phyloP scores from a whole-genome alignment of 2,113 vertebrate genomes.

The Parotia lawesii region DNA sequence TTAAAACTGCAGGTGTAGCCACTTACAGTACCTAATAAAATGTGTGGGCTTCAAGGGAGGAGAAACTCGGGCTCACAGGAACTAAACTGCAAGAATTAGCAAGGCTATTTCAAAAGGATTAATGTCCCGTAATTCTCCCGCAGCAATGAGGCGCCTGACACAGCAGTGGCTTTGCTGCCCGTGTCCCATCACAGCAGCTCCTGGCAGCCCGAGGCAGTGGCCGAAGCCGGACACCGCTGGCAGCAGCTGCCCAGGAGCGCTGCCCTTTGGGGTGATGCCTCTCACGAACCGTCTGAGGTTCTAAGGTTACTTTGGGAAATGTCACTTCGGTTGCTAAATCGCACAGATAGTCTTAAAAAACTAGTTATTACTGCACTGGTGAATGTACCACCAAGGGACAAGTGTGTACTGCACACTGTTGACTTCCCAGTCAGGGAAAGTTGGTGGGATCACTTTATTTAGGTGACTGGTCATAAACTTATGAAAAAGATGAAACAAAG shows the following conservation, averaged over 20 bases:
- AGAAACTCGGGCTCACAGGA: not conserved
- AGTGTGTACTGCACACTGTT: accelerated
- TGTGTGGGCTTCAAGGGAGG: slow-evolving; percentile 28
- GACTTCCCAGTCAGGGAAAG: no score
- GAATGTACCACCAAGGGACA: not conserved
- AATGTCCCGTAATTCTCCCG: not conserved
- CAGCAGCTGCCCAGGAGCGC: not conserved
- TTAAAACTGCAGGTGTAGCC: slow-evolving; percentile 91
- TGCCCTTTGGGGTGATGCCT: not conserved
- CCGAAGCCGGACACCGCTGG: not conserved
- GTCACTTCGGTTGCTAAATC: not conserved
- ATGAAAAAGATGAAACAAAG: not conserved
- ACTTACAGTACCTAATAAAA: slow-evolving; percentile 83
- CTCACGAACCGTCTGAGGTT: accelerated
- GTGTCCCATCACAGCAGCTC: not conserved
- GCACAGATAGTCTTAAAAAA: accelerated
- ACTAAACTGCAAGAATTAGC: slow-evolving; percentile 20
- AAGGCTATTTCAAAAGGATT: slow-evolving; percentile 57
- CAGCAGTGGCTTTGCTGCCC: not conserved
- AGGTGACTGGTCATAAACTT: not conserved
- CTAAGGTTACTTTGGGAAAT: not conserved
- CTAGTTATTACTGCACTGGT: not conserved
- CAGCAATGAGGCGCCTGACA: not conserved
- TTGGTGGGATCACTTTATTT: accelerated
- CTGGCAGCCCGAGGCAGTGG: not conserved